phyloP scores from a whole-genome alignment of 2,797 vertebrate genomes.

The Cottoperca gobio region DNA sequence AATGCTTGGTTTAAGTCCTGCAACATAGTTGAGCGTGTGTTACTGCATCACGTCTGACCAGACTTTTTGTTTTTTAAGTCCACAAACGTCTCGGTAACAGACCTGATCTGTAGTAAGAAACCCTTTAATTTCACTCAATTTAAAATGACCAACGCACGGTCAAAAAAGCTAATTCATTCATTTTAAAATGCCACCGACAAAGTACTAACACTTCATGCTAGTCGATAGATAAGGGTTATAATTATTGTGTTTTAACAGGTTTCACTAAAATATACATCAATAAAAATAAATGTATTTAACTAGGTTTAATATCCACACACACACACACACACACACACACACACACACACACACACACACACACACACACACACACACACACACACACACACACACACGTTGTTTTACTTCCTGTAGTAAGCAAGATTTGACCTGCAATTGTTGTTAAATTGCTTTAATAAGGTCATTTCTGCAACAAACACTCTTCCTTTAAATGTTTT shows the following conservation, averaged over 20 bases:
- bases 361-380: too few relatives aligned
- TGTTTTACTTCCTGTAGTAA: too few relatives aligned
- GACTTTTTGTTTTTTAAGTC: background rate
- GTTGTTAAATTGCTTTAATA: background rate
- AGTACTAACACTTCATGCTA: background rate
- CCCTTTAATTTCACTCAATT: background rate
- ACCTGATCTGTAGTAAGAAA: background rate
- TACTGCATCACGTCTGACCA: background rate
- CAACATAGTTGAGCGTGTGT: background rate
- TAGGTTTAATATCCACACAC: background rate
- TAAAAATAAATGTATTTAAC: background rate
- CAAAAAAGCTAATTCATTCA: too few relatives aligned
- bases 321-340: too few relatives aligned
- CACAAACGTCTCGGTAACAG: background rate
- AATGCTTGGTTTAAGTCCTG: background rate
- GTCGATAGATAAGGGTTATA: background rate
- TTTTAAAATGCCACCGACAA: too few relatives aligned
- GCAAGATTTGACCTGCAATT: too few relatives aligned
- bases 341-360: too few relatives aligned
- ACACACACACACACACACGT: too few relatives aligned
- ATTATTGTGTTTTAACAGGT: background rate
- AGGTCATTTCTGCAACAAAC: background rate
- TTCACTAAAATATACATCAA: background rate
- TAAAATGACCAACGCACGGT: too few relatives aligned
- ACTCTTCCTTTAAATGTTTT: too few relatives aligned